phyloP scores from a whole-genome alignment of 2,113 vertebrate genomes.

The Phylloscopus whistleri region DNA sequence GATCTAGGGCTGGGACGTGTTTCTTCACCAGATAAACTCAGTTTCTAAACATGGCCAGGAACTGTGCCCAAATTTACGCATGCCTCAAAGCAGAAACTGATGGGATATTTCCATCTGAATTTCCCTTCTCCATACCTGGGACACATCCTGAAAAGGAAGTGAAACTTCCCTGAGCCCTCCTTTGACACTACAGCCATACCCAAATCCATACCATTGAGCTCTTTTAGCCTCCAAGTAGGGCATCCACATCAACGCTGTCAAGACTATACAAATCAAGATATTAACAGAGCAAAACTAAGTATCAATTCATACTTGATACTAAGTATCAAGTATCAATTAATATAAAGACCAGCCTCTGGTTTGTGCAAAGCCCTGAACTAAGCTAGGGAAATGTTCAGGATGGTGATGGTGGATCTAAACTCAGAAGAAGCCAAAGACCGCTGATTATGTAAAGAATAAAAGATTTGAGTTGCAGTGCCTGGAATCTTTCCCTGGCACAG shows the following conservation, averaged over 20 bases:
- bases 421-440: not conserved
- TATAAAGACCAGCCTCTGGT: not conserved
- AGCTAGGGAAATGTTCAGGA: not conserved
- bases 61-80: not conserved
- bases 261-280: not conserved
- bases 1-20: not conserved
- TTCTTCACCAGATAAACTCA: not conserved
- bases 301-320: too few relatives aligned
- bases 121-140: not conserved
- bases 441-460: not conserved
- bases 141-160: not conserved
- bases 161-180: not conserved
- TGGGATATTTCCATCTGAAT: not conserved
- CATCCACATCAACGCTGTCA: not conserved
- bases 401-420: not conserved
- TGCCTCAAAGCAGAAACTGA: not conserved
- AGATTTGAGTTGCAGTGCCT: not conserved
- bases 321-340: not conserved
- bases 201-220: not conserved
- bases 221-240: not conserved
- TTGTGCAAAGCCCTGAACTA: not conserved
- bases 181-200: not conserved
- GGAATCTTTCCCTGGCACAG: not conserved
- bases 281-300: not conserved
- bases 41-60: not conserved